A percentile compares a stretch with the other conserved stretches of the same genome.
These are phyloP conservation scores for Acanthococcus lagerstroemiae DNA, from an alignment of 2,888 invertebrate genomes.

Conservation along the genomic window DNA sequence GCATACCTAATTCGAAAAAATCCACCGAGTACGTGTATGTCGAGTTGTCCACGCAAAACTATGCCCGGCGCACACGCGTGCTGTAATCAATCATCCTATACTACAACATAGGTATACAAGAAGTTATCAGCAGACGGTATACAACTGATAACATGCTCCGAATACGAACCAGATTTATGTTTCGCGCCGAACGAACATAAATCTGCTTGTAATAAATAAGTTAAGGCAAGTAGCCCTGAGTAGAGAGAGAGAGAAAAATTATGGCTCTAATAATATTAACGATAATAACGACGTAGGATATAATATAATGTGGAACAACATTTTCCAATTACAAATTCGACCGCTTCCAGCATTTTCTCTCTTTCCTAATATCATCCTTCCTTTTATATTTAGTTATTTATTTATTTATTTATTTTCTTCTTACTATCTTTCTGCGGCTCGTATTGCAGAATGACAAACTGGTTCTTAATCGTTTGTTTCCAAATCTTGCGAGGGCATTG, in stretches of 20 bases:
- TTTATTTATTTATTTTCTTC: no score
- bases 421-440: no score
- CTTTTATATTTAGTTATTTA: conserved; percentile 4
- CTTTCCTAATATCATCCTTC: background rate
- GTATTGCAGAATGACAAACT: no score
- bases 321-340: conserved; percentile 26
- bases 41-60: no score
- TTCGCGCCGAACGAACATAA: conserved; percentile 25
- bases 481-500: no score
- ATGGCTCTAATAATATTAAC: conserved; percentile 25
- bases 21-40: no score
- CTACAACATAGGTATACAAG: no score
- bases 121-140: conserved; percentile 23
- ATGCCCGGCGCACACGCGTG: no score
- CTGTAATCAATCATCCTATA: conserved; percentile 24
- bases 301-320: conserved; percentile 26
- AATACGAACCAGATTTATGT: conserved; percentile 26
- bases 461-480: no score
- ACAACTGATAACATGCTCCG: conserved; percentile 19
- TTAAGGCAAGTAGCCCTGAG: conserved; percentile 20
- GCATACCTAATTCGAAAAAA: no score
- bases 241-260: conserved; percentile 19
- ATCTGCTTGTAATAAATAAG: conserved; percentile 26
- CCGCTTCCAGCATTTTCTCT: conserved; percentile 13
- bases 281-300: conserved; percentile 14